Conservation (phyloP, 1,140 invertebrate species). For the Heliothis virescens region DNA sequence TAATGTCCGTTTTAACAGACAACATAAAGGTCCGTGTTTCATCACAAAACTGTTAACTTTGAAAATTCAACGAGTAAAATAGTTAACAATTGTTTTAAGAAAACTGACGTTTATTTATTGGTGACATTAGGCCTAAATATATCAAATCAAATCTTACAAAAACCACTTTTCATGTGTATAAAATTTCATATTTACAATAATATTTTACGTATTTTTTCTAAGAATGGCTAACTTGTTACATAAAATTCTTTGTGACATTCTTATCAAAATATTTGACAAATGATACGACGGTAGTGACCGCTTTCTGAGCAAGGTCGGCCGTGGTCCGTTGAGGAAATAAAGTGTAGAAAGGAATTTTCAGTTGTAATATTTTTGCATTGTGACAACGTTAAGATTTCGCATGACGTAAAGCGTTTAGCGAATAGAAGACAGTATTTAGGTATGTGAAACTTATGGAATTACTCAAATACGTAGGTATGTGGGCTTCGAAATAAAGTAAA, state of each 20-base stretch:
- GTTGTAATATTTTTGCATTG: conserved; percentile 1
- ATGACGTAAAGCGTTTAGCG: not conserved
- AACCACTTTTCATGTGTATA: not conserved
- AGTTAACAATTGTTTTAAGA: too few relatives aligned
- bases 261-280: conserved; percentile 29
- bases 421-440: too few relatives aligned
- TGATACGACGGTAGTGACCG: conserved; percentile 11
- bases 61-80: too few relatives aligned
- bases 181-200: conserved; percentile 12
- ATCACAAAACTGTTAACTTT: too few relatives aligned
- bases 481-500: too few relatives aligned
- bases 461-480: too few relatives aligned
- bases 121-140: too few relatives aligned
- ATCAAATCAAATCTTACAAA: too few relatives aligned
- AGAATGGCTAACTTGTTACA: not conserved
- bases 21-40: too few relatives aligned
- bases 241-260: conserved; percentile 6
- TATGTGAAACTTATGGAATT: too few relatives aligned
- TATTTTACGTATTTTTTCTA: not conserved
- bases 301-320: conserved; percentile 9
- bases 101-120: too few relatives aligned
- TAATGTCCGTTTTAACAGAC: too few relatives aligned
- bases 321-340: conserved; percentile 7
- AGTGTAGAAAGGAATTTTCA: not conserved
- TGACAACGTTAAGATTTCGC: not conserved